Evolutionary conservation across 2,113 vertebrate species (phyloP).

Genomic region (Carettochelys insculpta): DNA sequence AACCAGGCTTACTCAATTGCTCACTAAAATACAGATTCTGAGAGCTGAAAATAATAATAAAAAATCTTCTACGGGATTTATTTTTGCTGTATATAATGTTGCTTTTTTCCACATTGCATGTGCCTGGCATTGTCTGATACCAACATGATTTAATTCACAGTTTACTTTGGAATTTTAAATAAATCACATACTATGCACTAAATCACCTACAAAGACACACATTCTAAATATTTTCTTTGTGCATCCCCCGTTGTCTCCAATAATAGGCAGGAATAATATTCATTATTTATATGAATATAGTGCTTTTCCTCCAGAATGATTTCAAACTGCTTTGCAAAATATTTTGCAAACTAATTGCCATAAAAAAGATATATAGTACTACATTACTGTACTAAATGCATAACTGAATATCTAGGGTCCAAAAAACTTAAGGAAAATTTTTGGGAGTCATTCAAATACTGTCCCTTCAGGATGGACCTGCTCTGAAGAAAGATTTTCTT

Average conservation of each 20-base stretch:
- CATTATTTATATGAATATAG: not conserved
- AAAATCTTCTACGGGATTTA: not conserved
- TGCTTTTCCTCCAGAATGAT: not conserved
- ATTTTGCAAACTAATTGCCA: not conserved
- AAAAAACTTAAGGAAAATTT: not conserved
- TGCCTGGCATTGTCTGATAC: not conserved
- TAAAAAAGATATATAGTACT: not conserved
- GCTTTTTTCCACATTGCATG: not conserved
- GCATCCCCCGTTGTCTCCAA: not conserved
- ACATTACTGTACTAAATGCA: not conserved
- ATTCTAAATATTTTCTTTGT: not conserved
- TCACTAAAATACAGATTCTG: not conserved
- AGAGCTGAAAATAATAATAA: not conserved
- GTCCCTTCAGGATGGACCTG: accelerated
- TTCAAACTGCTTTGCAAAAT: not conserved
- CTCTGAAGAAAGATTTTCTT: not conserved
- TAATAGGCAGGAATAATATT: not conserved
- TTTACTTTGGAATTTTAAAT: not conserved
- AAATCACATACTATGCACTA: not conserved
- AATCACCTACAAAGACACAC: not conserved
- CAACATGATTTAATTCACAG: not conserved
- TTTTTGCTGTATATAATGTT: not conserved
- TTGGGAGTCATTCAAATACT: not conserved
- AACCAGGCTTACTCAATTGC: not conserved
- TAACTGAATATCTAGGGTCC: not conserved